phyloP scores from a whole-genome alignment of 2,113 vertebrate species.

The Planiliza haematocheilus region DNA sequence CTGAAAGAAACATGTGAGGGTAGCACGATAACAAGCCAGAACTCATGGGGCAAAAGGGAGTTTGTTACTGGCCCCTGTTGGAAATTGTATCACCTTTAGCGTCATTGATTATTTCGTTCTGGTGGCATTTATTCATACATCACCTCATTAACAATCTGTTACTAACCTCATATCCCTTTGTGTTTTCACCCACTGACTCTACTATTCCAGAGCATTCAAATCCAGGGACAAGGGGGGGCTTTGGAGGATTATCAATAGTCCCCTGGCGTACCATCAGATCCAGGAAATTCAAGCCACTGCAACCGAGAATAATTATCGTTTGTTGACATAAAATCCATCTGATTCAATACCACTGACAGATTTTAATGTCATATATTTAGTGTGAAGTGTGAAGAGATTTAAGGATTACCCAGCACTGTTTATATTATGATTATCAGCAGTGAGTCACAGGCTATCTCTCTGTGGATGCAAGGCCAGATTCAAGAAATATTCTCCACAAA shows the following conservation, averaged over 20 bases:
- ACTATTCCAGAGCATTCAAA: constrained; percentile 98
- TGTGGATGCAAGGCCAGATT: constrained; percentile 44
- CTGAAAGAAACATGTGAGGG: constrained; percentile 75
- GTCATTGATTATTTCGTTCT: constrained; percentile 1
- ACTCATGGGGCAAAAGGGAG: no score
- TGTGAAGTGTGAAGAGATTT: constrained; percentile 15
- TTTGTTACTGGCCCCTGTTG: not conserved
- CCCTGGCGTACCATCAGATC: constrained; percentile 99
- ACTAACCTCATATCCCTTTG: constrained; percentile 94
- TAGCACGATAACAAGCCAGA: constrained; percentile 15
- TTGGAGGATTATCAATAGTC: constrained; percentile 96
- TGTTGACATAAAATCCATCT: constrained; percentile 12
- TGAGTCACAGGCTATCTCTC: constrained; percentile 49
- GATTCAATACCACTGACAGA: not conserved
- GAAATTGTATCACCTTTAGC: not conserved
- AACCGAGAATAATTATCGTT: constrained; percentile 42
- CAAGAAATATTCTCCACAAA: constrained; percentile 21
- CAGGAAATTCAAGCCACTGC: constrained; percentile 96
- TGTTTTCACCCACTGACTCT: constrained; percentile 91
- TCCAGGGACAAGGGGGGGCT: constrained; percentile 94
- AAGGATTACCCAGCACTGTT: constrained; percentile 4
- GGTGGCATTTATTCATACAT: not conserved
- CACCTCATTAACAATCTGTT: not conserved
- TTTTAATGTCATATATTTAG: constrained; percentile 22
- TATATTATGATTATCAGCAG: constrained; percentile 31